Evolutionary conservation across 1,140 invertebrate genomes (phyloP), one percentile per base, ranked within the genome.

Genomic region (Archivesica marissinica): DNA sequence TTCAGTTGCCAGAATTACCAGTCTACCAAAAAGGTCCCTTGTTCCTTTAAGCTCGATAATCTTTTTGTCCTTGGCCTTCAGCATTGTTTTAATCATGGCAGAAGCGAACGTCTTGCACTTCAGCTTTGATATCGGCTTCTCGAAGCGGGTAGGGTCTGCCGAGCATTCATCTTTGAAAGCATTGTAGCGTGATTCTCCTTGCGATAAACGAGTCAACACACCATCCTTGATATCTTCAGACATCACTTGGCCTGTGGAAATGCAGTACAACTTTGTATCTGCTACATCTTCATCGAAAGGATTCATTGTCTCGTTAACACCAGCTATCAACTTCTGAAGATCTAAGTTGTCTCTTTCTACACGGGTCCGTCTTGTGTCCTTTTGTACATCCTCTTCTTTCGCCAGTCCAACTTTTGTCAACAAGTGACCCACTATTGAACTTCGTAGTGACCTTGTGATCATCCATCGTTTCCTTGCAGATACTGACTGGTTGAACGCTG

Each of bases 381-480:
- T 39, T 54, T 0, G 11, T 17, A 25, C 30, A 75, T 35, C 20
- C 0, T 75, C 72, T 0, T 33, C 25, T 35, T 44, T 9, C 33
- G 30, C 33, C 20, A 75, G 13, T 30, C 72, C 72, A 23, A 30
- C 25, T 35, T 54, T 75, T 33, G 6, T 35, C 0, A 75, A 17
- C 28, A 78, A 25, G 15, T 35, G 35, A n/a, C 66, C 66, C 23
- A 54, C 20, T 17, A 74, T 25, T 17, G 15, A 28, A 28, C 20
- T 74, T 50, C 86, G 7, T 15, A 52, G n/a, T 54, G 84, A 33
- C 28, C 52, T 77, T 23, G 87, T 88, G 28, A 87, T 23, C 79
- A 79, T 87, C 87, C 87, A 85, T 23, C 87, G 44, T 28, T 20
- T 25, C 20, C 74, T 13, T 28, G 86, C 74, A 61, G 35, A 38